Conservation (phyloP, 1,140 invertebrate genomes). For the Caerostris darwini region DNA sequence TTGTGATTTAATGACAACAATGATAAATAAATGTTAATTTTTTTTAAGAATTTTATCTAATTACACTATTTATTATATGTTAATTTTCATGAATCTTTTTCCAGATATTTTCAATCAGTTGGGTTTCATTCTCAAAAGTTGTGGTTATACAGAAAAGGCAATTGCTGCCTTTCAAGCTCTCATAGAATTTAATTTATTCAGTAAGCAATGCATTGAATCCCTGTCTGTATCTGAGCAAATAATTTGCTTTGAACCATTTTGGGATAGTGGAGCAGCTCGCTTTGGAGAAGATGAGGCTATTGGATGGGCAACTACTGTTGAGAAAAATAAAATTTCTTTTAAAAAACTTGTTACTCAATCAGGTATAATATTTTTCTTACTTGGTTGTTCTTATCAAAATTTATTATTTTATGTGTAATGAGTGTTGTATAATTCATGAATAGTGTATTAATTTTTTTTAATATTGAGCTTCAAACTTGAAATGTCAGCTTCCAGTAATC, state of each 20-base stretch:
- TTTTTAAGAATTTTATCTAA: background rate
- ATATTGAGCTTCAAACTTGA: too few relatives aligned
- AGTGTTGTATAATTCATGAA: too few relatives aligned
- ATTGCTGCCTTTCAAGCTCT: constrained; percentile 83
- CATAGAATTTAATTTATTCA: constrained; percentile 83
- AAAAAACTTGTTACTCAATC: constrained; percentile 73
- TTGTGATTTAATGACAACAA: too few relatives aligned
- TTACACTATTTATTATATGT: background rate
- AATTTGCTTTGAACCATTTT: constrained; percentile 83
- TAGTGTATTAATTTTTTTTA: too few relatives aligned
- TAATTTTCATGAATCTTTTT: constrained; percentile 66
- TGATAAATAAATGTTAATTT: too few relatives aligned
- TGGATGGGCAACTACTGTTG: constrained; percentile 82
- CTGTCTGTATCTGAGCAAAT: constrained; percentile 79
- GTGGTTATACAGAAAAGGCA: constrained; percentile 83
- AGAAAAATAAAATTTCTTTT: constrained; percentile 72
- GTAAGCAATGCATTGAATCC: constrained; percentile 79
- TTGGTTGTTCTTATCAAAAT: too few relatives aligned
- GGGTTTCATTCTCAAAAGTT: constrained; percentile 81
- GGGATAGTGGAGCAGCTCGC: constrained; percentile 83
- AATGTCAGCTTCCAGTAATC: too few relatives aligned
- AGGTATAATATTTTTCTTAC: constrained; percentile 54
- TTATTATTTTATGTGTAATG: too few relatives aligned
- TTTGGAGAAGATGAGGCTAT: constrained; percentile 82
- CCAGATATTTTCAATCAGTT: constrained; percentile 82